phyloP scores from a whole-genome alignment of 2,888 invertebrate genomes.

The Phorcus lineatus region DNA sequence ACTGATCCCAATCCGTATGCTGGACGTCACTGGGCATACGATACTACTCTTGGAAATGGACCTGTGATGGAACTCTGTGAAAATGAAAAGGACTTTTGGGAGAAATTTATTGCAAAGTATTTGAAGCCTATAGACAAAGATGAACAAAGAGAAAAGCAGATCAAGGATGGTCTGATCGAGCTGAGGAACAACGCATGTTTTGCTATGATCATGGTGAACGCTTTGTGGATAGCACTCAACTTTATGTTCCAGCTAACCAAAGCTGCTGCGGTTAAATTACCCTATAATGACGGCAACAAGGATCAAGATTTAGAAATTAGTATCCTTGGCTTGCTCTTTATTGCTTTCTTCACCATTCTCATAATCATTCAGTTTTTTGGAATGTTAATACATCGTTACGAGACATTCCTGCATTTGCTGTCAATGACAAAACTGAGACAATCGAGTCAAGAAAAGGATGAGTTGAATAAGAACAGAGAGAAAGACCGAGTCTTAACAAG shows the following conservation, averaged over 20 bases:
- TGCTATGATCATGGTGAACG: conserved; percentile 95
- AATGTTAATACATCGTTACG: conserved; percentile 72
- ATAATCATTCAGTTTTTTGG: conserved; percentile 68
- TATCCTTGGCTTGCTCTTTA: conserved; percentile 64
- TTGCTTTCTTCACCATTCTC: conserved; percentile 64
- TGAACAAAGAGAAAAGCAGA: conserved; percentile 79
- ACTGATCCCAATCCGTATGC: conserved; percentile 41
- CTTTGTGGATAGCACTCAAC: conserved; percentile 93
- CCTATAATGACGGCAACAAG: not conserved
- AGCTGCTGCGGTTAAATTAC: not conserved
- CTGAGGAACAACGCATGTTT: conserved; percentile 87
- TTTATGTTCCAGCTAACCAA: conserved; percentile 59
- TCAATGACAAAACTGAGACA: conserved; percentile 59
- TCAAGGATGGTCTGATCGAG: conserved; percentile 83
- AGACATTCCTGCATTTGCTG: conserved; percentile 69
- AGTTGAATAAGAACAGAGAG: not conserved
- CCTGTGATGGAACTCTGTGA: conserved; percentile 45
- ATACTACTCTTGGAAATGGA: conserved; percentile 58
- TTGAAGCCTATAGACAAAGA: conserved; percentile 94
- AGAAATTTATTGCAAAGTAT: conserved; percentile 86
- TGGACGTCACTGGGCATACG: conserved; percentile 64
- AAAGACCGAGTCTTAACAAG: not conserved
- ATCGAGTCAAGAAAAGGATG: not conserved
- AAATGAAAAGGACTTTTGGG: conserved; percentile 93
- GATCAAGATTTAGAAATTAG: conserved; percentile 42